phyloP scores from a whole-genome alignment of 2,888 invertebrate genomes.

The Nesidiocoris tenuis region DNA sequence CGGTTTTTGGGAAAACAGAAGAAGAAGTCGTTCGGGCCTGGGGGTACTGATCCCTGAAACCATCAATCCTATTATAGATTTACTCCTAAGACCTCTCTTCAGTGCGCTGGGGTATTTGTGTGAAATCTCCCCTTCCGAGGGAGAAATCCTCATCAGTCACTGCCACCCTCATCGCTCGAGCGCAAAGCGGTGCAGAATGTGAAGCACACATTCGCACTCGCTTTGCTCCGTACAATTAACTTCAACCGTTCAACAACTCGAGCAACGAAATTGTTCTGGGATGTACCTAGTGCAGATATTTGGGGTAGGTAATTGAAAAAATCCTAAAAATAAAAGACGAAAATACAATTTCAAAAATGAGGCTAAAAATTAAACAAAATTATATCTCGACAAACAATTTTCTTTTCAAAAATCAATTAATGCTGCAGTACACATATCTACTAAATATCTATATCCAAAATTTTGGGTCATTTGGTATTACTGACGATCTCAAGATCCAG shows the following conservation, averaged over 20 bases:
- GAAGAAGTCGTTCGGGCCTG: background rate
- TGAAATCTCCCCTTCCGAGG: conserved; percentile 44
- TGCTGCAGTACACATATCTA: no score
- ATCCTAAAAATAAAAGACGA: no score
- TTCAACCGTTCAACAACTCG: background rate
- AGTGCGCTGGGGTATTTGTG: conserved; percentile 36
- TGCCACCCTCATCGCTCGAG: conserved; percentile 41
- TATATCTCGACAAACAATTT: no score
- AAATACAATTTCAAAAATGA: no score
- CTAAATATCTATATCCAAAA: no score
- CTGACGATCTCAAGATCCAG: no score
- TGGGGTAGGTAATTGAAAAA: no score
- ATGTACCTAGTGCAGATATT: no score
- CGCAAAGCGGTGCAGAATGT: background rate
- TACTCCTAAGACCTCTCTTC: conserved; percentile 39
- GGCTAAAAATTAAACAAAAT: no score
- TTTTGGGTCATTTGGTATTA: no score
- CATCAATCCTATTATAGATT: conserved; percentile 45
- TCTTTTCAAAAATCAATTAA: no score
- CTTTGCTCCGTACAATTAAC: background rate
- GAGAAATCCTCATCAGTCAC: conserved; percentile 43
- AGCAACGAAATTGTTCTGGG: background rate
- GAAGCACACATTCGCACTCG: background rate
- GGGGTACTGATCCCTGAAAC: conserved; percentile 1
- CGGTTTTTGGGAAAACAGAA: background rate